Base-by-base conservation (phyloP, 1,140 invertebrate species). In the Apis laboriosa region DNA sequence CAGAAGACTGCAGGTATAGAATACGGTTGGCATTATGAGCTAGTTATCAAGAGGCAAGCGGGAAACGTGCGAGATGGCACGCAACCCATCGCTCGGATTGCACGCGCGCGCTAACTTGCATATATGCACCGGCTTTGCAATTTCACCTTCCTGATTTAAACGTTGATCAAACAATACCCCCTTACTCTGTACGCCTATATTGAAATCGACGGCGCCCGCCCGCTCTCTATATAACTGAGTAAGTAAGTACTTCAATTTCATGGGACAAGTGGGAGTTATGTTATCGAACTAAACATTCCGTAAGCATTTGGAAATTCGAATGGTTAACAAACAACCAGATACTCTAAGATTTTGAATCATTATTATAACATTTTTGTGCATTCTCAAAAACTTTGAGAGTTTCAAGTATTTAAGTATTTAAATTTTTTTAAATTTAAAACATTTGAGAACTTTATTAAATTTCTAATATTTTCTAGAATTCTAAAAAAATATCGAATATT, bases 11-110 rank as follows among this genome's bases (percentile, higher is more conserved):
- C 74, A 64, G 74, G 60, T 77, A 80, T 49, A 68, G 64, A 84
- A 19, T 80, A 34, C 13, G 28, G 21, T 49, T 49, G 28, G 74
- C 34, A 28, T 66, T 80, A 74, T 64, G 15, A 66, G 13, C 51
- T 19, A 75, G 74, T 85, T 88, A 88, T 88, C 86, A 84, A 87
- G 71, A 75, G 77, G 34, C 71, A 64, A 56, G 55, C 28, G 84
- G 80, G 77, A 90, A 86, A 90, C 89, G 89, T 90, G 89, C 89
- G 77, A 90, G 77, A 90, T 82, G 83, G 82, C 89, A 90, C 89
- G 88, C 86, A 88, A 56, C 51, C 58, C 53, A 82, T 67, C 67
- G 85, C 19, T 72, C n/a, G n/a, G 67, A 80, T 85, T 63, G 76
- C 75, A 71, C 49, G n/a, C 58, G 9, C 55, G 24, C 49, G 28